Evolutionary conservation across 2,888 invertebrate species (phyloP), one percentile per base, ranked within the genome.

Genomic region (Stenodera caucasica): DNA sequence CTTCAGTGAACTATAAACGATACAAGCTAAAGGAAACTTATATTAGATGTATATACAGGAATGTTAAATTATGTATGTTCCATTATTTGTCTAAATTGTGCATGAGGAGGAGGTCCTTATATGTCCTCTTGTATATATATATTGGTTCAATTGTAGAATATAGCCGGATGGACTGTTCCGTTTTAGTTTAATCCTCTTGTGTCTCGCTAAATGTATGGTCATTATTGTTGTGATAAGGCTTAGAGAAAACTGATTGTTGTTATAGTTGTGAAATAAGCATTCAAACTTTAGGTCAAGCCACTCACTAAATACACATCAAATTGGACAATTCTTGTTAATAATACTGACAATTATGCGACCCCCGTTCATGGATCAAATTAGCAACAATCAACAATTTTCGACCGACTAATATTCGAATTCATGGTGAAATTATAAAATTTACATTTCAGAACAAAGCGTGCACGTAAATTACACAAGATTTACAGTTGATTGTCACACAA

Each of bases 121-220:
- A 26, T 26, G 26, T 26, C n/a, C n/a, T n/a, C n/a, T n/a, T n/a
- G n/a, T n/a, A n/a, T n/a, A n/a, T n/a, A n/a, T n/a, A n/a, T 14
- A 15, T 37, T 37, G 2, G 37, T 15, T 15, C 37, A 37, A 37
- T 37, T 37, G 37, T 37, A 37, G 7, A 7, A 14, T 37, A n/a
- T 12, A 15, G 15, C 6, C 40, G 18, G 8, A 14, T 4, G 4
- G n/a, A 33, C n/a, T 33, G 11, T 18, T 12, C 45, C 11, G 12
- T 45, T 23, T 23, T 5, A 23, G 58, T 61, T 70, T 69, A 70
- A 69, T 70, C 70, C 69, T 67, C 69, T 70, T 67, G 68, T 69
- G 69, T 67, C 26, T n/a, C 66, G 66, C 65, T 67, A 67, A 64
- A 68, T 68, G 64, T 61, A 69, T 66, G 67, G 65, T 54, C 61